Evolutionary conservation across 64 coral and sea anemone genomes (phyloP).

Genomic region (Montipora efflorescens): DNA sequence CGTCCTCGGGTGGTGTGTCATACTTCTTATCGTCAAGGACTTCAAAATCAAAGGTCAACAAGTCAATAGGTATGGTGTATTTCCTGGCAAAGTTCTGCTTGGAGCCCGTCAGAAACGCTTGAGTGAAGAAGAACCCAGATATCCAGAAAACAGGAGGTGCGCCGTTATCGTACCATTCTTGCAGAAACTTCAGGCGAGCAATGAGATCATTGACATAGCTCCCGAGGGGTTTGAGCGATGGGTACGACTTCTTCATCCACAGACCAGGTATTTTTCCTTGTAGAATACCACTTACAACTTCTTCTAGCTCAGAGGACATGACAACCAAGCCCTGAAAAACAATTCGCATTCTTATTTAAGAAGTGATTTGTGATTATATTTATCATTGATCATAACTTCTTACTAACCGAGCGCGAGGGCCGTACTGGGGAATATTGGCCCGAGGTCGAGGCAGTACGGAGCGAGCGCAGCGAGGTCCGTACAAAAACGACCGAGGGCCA

Average conservation of each 20-base stretch:
- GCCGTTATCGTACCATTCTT: conserved; percentile 97
- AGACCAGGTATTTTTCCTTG: conserved; percentile 91
- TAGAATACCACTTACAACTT: conserved; percentile 91
- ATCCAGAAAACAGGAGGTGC: conserved; percentile 95
- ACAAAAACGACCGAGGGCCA: no score
- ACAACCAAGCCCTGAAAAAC: conserved; percentile 82
- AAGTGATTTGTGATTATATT: neutral
- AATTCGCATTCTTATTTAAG: neutral
- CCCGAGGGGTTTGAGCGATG: conserved; percentile 95
- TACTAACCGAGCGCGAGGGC: no score
- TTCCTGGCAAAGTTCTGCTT: conserved; percentile 98
- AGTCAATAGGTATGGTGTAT: conserved; percentile 97
- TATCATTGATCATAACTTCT: no score
- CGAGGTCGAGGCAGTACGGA: no score
- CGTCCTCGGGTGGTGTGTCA: conserved; percentile 90
- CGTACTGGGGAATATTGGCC: no score
- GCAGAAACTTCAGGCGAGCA: conserved; percentile 91
- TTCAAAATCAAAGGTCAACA: conserved; percentile 91
- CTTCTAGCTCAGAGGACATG: conserved; percentile 97
- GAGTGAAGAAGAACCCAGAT: conserved; percentile 98
- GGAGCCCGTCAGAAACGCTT: conserved; percentile 97
- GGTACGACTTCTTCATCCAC: conserved; percentile 99
- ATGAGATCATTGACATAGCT: conserved; percentile 98
- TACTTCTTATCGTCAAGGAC: conserved; percentile 96
- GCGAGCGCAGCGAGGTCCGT: no score